These are phyloP conservation scores for Merluccius polli DNA, from an alignment of 2,797 vertebrate genomes.

Conservation along the genomic window DNA sequence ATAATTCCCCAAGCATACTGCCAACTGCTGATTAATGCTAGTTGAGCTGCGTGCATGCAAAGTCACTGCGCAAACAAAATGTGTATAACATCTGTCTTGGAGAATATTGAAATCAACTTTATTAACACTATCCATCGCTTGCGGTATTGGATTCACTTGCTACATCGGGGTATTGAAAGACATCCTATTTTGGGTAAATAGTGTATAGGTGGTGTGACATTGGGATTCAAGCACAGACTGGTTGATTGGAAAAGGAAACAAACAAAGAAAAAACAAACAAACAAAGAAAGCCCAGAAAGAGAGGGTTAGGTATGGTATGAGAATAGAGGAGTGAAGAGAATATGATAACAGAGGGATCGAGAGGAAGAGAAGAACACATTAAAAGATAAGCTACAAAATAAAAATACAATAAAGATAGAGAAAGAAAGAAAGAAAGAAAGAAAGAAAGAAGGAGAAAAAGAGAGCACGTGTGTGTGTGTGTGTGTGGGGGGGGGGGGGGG, in stretches of 20 bases:
- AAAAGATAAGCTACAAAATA: too few relatives aligned
- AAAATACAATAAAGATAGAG: too few relatives aligned
- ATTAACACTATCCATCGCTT: not conserved
- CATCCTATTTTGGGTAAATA: not conserved
- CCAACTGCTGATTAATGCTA: not conserved
- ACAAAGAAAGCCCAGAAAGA: not conserved
- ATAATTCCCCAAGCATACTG: not conserved
- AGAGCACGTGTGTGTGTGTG: not conserved
- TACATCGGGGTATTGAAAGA: not conserved
- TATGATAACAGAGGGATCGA: not conserved
- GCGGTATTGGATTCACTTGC: not conserved
- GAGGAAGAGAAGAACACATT: too few relatives aligned
- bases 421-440: too few relatives aligned
- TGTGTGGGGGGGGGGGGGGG: not conserved
- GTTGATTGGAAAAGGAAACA: conserved; percentile 1
- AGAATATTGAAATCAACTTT: not conserved
- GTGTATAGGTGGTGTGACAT: not conserved
- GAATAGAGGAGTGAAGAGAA: conserved; percentile 2
- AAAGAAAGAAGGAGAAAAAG: too few relatives aligned
- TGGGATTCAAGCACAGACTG: not conserved
- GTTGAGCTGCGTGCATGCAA: not conserved
- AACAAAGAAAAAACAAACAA: not conserved
- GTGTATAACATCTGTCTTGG: too few relatives aligned
- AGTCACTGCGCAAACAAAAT: not conserved
- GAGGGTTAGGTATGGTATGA: not conserved